A percentile compares a stretch with the other conserved stretches of the same genome.
These are phyloP conservation scores for Zosterops japonicus DNA, from an alignment of 2,113 vertebrate genomes.

Conservation along the genomic window DNA sequence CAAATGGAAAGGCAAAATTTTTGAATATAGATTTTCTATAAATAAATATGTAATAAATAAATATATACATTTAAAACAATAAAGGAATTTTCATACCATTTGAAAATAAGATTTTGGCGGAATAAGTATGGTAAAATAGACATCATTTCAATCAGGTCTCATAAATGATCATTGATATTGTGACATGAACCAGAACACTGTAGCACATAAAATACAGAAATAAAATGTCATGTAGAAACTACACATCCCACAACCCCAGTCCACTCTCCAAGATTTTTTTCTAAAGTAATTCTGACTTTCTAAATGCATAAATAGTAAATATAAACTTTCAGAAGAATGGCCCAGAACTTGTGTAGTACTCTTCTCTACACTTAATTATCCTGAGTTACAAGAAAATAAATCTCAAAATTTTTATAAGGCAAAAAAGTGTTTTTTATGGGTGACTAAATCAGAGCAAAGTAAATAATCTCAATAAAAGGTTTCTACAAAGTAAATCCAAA, in stretches of 20 bases:
- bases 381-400: background rate
- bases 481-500: background rate
- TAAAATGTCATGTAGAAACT: background rate
- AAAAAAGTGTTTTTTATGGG: background rate
- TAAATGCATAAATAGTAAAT: background rate
- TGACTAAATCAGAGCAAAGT: background rate
- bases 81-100: background rate
- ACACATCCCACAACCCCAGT: background rate
- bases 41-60: background rate
- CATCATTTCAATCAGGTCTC: background rate
- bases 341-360: background rate
- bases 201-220: background rate
- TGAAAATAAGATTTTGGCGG: background rate
- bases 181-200: background rate
- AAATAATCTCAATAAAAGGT: background rate
- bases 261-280: background rate
- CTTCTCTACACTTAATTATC: background rate
- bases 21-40: background rate
- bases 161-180: background rate
- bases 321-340: background rate
- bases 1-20: background rate
- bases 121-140: background rate
- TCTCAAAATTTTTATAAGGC: background rate
- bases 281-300: background rate
- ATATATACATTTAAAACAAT: background rate